Evolutionary conservation across 92 coral and sea anemone species (phyloP), one percentile per base, ranked within the genome.

Genomic region (Phymanthus crucifer): DNA sequence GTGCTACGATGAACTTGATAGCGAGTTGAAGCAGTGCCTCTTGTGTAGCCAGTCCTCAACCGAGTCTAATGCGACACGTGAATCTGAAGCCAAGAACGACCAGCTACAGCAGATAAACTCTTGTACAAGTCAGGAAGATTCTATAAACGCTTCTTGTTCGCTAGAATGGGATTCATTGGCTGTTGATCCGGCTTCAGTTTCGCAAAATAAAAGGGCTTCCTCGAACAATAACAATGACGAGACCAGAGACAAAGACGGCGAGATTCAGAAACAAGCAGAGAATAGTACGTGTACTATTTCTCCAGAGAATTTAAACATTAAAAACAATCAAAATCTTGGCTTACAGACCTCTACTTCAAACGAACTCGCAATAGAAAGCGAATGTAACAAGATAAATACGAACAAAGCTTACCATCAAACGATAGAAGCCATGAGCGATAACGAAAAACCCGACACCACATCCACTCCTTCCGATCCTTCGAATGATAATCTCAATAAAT

Each of bases 91-190:
- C 10, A 61, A 61, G 19, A 33, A 24, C 14, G 68, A 61, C 8
- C 68, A 27, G 14, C 24, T 16, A 18, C n/a, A 76, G n/a, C 81
- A 77, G 9, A 36, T 77, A 35, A 61, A 61, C 45, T 58, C 31
- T 38, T 21, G 48, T 21, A 77, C 70, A 45, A 80, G 56, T 27
- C 66, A 46, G 23, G 76, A 70, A 18, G 78, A 80, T 66, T 19
- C 64, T 24, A 24, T 32, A 5, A 57, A 70, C 57, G 27, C 27
- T 13, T 45, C 78, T 5, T 34, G 26, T 13, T 82, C 86, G 12
- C 80, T 82, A 33, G 86, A 82, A 66, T 82, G 86, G 86, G 86
- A 82, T 73, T 80, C 86, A 12, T 73, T 75, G 36, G 29, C 43
- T 17, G 40, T 32, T 16, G 68, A 27, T 54, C 58, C 40, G 27